Evolutionary conservation across 1,140 invertebrate species (phyloP).

Genomic region (Drosophila gunungcola): DNA sequence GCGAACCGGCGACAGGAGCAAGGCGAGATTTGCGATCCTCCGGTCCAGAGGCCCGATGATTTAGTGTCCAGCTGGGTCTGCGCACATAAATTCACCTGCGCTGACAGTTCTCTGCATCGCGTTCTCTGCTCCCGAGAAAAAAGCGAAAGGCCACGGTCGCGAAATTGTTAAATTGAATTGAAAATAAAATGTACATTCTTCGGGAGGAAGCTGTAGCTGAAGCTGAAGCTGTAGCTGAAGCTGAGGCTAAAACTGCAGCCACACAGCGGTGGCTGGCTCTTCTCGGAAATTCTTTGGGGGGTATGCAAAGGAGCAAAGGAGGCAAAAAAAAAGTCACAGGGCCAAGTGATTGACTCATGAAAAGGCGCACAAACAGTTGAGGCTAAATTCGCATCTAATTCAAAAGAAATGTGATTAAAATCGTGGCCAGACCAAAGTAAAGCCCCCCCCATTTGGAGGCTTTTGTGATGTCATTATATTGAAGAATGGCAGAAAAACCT

Average conservation of each 20-base stretch:
- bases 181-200: conserved; percentile 53
- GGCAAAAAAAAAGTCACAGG: conserved; percentile 1
- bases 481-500: conserved; percentile 71
- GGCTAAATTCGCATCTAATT: conserved; percentile 78
- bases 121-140: conserved; percentile 51
- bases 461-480: conserved; percentile 84
- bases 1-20: conserved; percentile 38
- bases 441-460: conserved; percentile 45
- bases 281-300: conserved; percentile 56
- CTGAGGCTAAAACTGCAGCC: background rate
- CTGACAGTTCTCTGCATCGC: conserved; percentile 59
- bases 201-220: conserved; percentile 19
- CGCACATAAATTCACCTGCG: conserved; percentile 81
- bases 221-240: background rate
- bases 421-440: conserved; percentile 43
- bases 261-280: conserved; percentile 22
- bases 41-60: conserved; percentile 59
- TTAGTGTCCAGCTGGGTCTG: conserved; percentile 76
- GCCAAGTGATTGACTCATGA: conserved; percentile 76
- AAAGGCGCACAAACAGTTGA: conserved; percentile 58
- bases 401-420: conserved; percentile 83
- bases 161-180: conserved; percentile 70
- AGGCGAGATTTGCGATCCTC: conserved; percentile 11
- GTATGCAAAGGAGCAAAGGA: conserved; percentile 15
- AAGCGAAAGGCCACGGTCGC: conserved; percentile 70